A percentile compares a stretch with the other conserved stretches of the same genome.
Conservation (phyloP, 2,113 vertebrate species). For the Myanophis thanlyinensis region DNA sequence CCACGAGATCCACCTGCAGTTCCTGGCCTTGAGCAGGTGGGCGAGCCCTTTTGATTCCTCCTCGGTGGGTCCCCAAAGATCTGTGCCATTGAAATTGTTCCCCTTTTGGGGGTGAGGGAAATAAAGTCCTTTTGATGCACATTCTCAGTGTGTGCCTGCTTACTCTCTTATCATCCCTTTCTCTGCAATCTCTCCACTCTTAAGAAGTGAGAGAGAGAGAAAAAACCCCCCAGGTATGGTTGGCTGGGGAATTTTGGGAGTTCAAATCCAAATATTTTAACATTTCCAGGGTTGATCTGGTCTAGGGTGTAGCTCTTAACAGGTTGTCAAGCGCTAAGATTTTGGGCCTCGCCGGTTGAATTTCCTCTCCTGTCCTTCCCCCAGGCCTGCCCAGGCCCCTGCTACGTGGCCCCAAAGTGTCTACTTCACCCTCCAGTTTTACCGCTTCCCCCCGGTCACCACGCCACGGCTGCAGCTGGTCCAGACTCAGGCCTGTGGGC, state of each 20-base stretch:
- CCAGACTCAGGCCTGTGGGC: slow-evolving; percentile 2
- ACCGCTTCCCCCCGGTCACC: slow-evolving; percentile 83
- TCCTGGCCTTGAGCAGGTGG: slow-evolving; percentile 89
- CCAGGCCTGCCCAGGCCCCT: slow-evolving; percentile 66
- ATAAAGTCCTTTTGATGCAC: neutral
- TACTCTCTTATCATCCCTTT: neutral
- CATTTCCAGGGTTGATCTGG: too few species aligned
- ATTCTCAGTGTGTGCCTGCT: neutral
- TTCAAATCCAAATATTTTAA: too few species aligned
- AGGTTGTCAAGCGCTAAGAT: rapidly evolving
- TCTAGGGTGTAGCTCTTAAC: neutral
- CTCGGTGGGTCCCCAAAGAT: neutral
- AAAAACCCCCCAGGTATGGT: neutral
- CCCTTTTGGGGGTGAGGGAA: neutral
- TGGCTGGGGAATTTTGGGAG: neutral
- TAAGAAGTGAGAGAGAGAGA: too few species aligned
- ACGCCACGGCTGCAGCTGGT: slow-evolving; percentile 82
- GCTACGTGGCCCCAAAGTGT: slow-evolving; percentile 75
- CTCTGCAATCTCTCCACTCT: neutral
- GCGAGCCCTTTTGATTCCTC: neutral
- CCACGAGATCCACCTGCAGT: slow-evolving; percentile 88
- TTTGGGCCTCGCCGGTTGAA: neutral
- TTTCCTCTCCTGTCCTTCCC: neutral
- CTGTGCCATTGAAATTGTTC: neutral
- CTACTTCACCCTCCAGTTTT: slow-evolving; percentile 95